These are phyloP conservation scores for Callitettix versicolor DNA, from an alignment of 1,140 invertebrate species.

Conservation along the genomic window DNA sequence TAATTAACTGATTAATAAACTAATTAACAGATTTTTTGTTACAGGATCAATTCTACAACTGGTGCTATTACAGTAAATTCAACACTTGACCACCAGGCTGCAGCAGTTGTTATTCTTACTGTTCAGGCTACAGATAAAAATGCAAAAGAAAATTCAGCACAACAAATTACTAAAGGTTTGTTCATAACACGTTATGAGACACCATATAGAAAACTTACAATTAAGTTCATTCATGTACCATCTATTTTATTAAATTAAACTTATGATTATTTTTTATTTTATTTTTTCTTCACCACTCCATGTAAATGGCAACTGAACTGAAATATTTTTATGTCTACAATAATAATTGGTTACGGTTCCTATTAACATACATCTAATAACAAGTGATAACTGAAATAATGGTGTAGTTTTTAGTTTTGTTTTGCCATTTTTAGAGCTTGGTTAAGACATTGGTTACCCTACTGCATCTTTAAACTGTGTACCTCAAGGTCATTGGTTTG, in stretches of 20 bases:
- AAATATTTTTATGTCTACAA: no score
- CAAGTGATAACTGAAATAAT: no score
- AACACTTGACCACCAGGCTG: constrained; percentile 62
- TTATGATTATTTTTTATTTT: background rate
- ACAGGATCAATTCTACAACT: constrained; percentile 49
- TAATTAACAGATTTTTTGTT: background rate
- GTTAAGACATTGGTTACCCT: no score
- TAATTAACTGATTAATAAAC: background rate
- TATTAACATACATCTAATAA: no score
- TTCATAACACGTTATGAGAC: background rate
- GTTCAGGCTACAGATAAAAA: constrained; percentile 62
- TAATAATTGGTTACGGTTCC: no score
- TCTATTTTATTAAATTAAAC: background rate
- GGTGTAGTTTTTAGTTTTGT: no score
- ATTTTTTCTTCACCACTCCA: no score
- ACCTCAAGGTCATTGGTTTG: no score
- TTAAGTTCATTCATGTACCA: background rate
- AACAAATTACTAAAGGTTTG: constrained; percentile 45
- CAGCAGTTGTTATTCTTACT: constrained; percentile 66
- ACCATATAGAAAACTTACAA: background rate
- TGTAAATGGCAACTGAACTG: no score
- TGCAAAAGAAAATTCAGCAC: constrained; percentile 50
- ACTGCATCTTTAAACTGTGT: no score
- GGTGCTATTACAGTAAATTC: constrained; percentile 61
- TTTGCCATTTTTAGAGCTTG: no score